phyloP scores from a whole-genome alignment of 2,113 vertebrate genomes.

The Gavialis gangeticus region DNA sequence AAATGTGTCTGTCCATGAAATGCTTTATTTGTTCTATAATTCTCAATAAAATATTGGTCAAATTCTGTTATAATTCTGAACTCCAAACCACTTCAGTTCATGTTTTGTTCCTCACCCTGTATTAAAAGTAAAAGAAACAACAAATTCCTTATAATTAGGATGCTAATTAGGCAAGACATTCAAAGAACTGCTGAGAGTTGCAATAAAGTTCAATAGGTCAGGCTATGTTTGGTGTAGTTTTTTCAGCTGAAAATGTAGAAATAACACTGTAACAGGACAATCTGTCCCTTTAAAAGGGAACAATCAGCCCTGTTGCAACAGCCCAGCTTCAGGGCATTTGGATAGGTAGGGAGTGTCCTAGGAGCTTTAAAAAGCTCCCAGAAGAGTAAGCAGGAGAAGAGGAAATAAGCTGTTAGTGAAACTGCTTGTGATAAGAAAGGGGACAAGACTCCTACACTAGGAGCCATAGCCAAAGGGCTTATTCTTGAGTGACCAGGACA shows the following conservation, averaged over 20 bases:
- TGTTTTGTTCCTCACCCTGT: not conserved
- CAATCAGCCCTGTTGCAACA: too few species aligned
- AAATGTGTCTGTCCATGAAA: conserved; percentile 9
- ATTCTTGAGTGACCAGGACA: too few species aligned
- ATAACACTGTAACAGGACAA: not conserved
- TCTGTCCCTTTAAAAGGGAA: too few species aligned
- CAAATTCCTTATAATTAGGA: not conserved
- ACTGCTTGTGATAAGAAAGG: too few species aligned
- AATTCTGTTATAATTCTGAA: conserved; percentile 41
- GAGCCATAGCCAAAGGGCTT: too few species aligned
- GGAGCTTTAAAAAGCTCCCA: too few species aligned
- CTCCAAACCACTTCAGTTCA: not conserved
- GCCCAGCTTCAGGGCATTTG: too few species aligned
- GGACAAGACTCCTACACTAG: too few species aligned
- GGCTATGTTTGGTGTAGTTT: not conserved
- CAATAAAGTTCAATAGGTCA: not conserved
- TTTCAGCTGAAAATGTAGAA: not conserved
- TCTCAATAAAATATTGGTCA: conserved; percentile 38
- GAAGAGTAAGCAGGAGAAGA: too few species aligned
- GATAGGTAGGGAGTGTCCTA: too few species aligned
- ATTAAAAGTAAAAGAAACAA: not conserved
- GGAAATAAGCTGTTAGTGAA: too few species aligned
- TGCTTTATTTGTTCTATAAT: conserved; percentile 18
- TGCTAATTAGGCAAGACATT: not conserved
- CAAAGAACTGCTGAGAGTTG: not conserved